These are phyloP conservation scores for Smittia aterrima DNA, from an alignment of 2,888 invertebrate species.

Conservation along the genomic window DNA sequence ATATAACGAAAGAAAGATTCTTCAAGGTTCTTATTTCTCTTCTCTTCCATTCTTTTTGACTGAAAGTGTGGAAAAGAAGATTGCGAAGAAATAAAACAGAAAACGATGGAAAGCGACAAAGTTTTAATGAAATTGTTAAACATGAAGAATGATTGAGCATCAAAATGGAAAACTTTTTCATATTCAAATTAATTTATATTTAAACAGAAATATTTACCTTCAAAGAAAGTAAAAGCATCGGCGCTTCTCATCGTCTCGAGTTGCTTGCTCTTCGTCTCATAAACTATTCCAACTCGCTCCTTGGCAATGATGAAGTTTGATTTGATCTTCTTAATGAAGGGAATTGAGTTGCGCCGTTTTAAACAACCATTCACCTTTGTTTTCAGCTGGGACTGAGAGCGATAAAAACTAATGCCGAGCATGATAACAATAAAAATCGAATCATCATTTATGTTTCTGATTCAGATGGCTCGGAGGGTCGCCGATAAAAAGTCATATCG, in stretches of 20 bases:
- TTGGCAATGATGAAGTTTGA: background rate
- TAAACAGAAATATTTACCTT: no score
- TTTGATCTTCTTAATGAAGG: slow-evolving; percentile 3
- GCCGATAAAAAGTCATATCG: background rate
- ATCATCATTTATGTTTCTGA: background rate
- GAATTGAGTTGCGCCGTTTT: background rate
- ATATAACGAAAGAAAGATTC: slow-evolving; percentile 25
- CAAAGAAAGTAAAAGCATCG: no score
- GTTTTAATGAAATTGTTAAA: slow-evolving; percentile 38
- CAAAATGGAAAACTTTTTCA: background rate
- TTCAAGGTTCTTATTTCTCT: background rate
- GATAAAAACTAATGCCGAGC: slow-evolving; percentile 2
- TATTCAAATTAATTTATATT: slow-evolving; percentile 3
- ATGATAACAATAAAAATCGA: slow-evolving; percentile 22
- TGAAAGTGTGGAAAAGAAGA: background rate
- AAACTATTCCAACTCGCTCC: background rate
- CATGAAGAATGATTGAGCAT: slow-evolving; percentile 2
- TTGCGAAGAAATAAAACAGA: background rate
- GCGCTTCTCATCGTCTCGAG: no score
- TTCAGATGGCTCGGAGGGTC: background rate
- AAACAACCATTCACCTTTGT: background rate
- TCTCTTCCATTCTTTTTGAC: background rate
- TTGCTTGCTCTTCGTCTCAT: background rate
- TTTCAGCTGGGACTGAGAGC: background rate
- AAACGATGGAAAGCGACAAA: background rate